These are phyloP conservation scores for Cisticola juncidis DNA, from an alignment of 2,113 vertebrate species.

Conservation along the genomic window DNA sequence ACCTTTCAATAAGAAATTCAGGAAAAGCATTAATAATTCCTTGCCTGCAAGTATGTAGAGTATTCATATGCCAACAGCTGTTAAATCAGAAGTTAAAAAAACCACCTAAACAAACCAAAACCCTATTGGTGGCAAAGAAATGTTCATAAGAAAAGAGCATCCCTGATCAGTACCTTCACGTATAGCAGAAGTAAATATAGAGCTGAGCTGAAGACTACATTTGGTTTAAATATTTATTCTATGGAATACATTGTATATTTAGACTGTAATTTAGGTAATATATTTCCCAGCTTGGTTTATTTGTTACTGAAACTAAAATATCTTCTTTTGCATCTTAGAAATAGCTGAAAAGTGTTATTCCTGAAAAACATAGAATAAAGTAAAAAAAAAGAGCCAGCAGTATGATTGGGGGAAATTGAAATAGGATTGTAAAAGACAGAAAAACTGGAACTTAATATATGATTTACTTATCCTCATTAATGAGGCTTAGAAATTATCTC, in stretches of 20 bases:
- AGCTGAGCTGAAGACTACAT: background rate
- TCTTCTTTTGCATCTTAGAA: background rate
- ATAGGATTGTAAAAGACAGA: background rate
- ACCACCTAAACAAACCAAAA: background rate
- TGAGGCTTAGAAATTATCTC: constrained; percentile 14
- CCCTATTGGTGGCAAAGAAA: background rate
- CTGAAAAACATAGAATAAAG: background rate
- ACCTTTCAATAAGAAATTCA: background rate
- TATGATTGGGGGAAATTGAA: background rate
- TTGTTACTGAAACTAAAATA: background rate
- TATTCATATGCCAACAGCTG: background rate
- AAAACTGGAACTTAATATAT: background rate
- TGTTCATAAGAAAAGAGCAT: background rate
- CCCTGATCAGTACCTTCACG: background rate
- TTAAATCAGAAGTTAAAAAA: background rate
- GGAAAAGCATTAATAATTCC: background rate
- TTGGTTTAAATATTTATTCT: background rate
- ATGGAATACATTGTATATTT: background rate
- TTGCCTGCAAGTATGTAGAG: background rate
- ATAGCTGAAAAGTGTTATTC: background rate
- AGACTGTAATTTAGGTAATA: background rate
- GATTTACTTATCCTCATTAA: background rate
- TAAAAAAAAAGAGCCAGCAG: background rate
- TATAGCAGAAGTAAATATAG: background rate
- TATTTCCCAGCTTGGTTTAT: background rate